phyloP scores from a whole-genome alignment of 2,797 vertebrate genomes.

The Chelonia mydas region DNA sequence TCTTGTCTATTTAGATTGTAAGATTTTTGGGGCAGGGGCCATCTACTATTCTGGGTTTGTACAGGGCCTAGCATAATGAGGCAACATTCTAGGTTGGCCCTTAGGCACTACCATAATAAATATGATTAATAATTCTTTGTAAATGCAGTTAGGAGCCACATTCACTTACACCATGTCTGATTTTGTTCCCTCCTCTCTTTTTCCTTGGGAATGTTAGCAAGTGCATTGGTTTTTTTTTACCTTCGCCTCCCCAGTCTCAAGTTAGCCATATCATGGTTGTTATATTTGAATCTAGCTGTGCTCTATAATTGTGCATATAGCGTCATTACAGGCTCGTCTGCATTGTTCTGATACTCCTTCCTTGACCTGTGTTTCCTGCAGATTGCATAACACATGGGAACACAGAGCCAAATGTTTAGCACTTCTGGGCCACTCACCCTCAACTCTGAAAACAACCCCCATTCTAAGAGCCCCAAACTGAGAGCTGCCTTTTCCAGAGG shows the following conservation, averaged over 20 bases:
- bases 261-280: background rate
- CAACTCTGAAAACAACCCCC: slow-evolving; percentile 26
- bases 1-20: background rate
- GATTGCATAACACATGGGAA: background rate
- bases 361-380: background rate
- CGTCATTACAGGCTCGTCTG: background rate
- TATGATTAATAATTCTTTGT: background rate
- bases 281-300: background rate
- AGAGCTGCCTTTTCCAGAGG: background rate
- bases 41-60: background rate
- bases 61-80: background rate
- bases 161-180: background rate
- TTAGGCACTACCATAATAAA: background rate
- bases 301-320: background rate
- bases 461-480: slow-evolving; percentile 10
- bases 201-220: background rate
- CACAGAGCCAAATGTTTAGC: slow-evolving; percentile 21
- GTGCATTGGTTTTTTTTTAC: background rate
- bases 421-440: slow-evolving; percentile 1
- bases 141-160: background rate
- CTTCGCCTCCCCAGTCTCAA: background rate
- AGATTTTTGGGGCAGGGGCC: background rate
- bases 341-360: background rate
- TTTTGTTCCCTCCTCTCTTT: background rate
- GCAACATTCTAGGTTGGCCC: background rate